phyloP scores from a whole-genome alignment of 2,888 invertebrate genomes.

The Bugula neritina region DNA sequence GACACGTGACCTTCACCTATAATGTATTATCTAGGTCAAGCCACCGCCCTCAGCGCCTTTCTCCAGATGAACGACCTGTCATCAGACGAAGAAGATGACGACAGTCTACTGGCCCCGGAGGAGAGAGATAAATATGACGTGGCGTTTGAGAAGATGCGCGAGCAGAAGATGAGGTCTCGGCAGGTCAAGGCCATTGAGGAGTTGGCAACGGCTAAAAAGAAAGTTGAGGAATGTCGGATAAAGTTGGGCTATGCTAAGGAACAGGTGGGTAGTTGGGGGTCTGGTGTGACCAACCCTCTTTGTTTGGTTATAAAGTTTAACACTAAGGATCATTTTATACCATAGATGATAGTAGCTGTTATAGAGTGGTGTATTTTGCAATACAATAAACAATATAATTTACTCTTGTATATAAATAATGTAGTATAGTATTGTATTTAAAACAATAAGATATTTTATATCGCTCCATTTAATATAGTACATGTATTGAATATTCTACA shows the following conservation, averaged over 20 bases:
- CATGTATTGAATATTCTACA: too few species aligned
- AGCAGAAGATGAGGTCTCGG: constrained; percentile 48
- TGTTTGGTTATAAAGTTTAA: too few species aligned
- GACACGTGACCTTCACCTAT: too few species aligned
- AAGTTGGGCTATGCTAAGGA: constrained; percentile 45
- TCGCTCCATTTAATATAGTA: too few species aligned
- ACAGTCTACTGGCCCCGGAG: constrained; percentile 34
- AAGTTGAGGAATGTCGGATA: constrained; percentile 43
- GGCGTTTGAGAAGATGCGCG: constrained; percentile 52
- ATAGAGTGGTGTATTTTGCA: too few species aligned
- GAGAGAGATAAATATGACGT: constrained; percentile 53
- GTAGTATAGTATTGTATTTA: too few species aligned
- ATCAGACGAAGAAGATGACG: constrained; percentile 36
- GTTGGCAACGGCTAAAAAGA: constrained; percentile 37
- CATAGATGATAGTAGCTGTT: too few species aligned
- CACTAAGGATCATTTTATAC: too few species aligned
- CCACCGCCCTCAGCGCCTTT: constrained; percentile 49
- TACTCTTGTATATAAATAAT: too few species aligned
- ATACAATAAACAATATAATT: too few species aligned
- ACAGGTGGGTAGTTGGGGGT: constrained; percentile 40
- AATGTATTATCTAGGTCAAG: constrained; percentile 42
- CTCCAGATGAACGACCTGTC: constrained; percentile 49
- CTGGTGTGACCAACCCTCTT: too few species aligned
- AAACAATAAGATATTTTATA: too few species aligned
- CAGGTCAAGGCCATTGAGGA: constrained; percentile 50